Evolutionary conservation across 2,113 vertebrate genomes (phyloP), one percentile per base, ranked within the genome.

Genomic region (Ceuthmochares aereus): DNA sequence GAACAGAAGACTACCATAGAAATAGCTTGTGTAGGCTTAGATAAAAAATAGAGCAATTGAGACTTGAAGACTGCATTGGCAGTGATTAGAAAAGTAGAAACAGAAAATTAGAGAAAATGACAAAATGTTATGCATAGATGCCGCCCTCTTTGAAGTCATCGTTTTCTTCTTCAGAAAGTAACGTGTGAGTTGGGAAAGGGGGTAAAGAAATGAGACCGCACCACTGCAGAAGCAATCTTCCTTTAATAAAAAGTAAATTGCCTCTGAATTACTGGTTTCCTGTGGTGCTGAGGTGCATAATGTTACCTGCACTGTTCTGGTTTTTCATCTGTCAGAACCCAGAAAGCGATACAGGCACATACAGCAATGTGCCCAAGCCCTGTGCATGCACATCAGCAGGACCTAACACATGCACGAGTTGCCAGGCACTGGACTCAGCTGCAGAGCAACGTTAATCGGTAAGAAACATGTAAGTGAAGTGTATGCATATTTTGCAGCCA

Each of bases 61-160:
- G 63, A 90, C 45, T 56, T 91, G 54, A 94, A 96, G 91, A 77
- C 78, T 87, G 84, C 67, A 26, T 34, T 83, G 84, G 37, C 79
- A 88, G 67, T 66, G 84, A 96, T 95, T 94, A 91, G 75, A 88
- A 90, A 91, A 91, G 75, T 20, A 94, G 86, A 90, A 74, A 81
- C 51, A 94, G 60, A 82, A 96, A 94, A 95, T 91, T 77, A 96
- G 63, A 88, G 87, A 59, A 83, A 96, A 94, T 92, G 34, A 90
- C 95, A 96, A 95, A 94, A 96, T 62, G 75, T 95, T 88, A 80
- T 93, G 82, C 91, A 70, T 1, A 93, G 90, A 80, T 58, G 51
- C 42, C 12, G 1, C 55, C 68, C 76, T 80, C 67, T 87, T 87
- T 73, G 32, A 83, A 85, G 45, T 75, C 67, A 54, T 45, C 5